A percentile compares a stretch with the other conserved stretches of the same genome.
These are phyloP conservation scores for Lamproptera curius DNA, from an alignment of 2,888 invertebrate genomes.

Conservation along the genomic window DNA sequence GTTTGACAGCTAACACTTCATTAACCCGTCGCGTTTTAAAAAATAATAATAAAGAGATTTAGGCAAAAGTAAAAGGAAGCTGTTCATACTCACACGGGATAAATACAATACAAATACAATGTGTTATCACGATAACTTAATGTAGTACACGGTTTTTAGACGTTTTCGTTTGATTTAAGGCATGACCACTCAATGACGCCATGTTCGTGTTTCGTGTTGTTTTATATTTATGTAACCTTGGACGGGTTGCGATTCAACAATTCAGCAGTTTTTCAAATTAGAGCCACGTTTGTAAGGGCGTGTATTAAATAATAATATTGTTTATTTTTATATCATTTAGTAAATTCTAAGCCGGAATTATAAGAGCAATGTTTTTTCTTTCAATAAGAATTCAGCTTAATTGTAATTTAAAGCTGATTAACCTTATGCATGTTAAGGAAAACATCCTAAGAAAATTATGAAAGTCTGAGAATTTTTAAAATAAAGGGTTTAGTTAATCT, in stretches of 20 bases:
- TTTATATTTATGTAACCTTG: conserved; percentile 40
- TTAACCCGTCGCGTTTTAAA: conserved; percentile 16
- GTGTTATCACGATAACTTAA: conserved; percentile 44
- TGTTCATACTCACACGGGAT: conserved; percentile 38
- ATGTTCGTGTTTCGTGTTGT: conserved; percentile 31
- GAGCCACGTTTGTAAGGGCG: too few species aligned
- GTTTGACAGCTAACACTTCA: conserved; percentile 20
- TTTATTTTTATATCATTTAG: too few species aligned
- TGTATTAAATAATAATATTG: too few species aligned
- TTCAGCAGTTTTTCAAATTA: not conserved
- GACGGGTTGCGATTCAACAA: conserved; percentile 15
- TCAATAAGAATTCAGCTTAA: too few species aligned
- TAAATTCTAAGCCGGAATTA: too few species aligned
- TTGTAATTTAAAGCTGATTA: too few species aligned
- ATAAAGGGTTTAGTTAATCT: too few species aligned
- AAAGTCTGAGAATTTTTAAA: too few species aligned
- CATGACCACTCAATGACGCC: conserved; percentile 32
- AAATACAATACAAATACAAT: conserved; percentile 48
- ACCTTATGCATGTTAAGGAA: too few species aligned
- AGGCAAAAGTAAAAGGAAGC: too few species aligned
- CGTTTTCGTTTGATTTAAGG: conserved; percentile 46
- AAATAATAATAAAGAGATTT: conserved; percentile 3
- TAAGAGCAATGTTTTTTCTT: too few species aligned
- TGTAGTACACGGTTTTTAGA: conserved; percentile 50
- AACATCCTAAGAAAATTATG: too few species aligned